A percentile compares a stretch with the other conserved stretches of the same genome.
Conservation (phyloP, 2,888 invertebrate species). For the Drosophila mettleri region DNA sequence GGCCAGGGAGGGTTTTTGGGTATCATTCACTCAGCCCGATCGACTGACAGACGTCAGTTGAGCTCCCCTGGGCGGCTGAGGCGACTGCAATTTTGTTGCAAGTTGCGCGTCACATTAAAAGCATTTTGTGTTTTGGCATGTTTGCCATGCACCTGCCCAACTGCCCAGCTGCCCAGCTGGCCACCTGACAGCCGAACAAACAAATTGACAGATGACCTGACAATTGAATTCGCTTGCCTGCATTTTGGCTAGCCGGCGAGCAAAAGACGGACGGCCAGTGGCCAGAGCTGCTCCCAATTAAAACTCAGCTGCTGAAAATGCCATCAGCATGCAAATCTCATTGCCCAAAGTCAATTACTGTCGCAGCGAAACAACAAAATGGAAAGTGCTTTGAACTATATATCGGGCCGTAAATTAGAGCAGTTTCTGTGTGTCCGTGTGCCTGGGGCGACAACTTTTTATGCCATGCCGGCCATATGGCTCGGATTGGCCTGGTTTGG, state of each 20-base stretch:
- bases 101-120: constrained; percentile 76
- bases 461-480: constrained; percentile 12
- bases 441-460: constrained; percentile 27
- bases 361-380: constrained; percentile 30
- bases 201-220: constrained; percentile 80
- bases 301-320: constrained; percentile 69
- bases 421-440: constrained; percentile 9
- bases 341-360: constrained; percentile 64
- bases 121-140: constrained; percentile 70
- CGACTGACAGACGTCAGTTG: constrained; percentile 32
- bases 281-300: constrained; percentile 53
- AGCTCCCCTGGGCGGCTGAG: constrained; percentile 26
- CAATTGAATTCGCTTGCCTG: constrained; percentile 73
- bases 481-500: too few relatives aligned
- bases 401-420: constrained; percentile 23
- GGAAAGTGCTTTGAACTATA: constrained; percentile 25
- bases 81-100: constrained; percentile 71
- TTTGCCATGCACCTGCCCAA: constrained; percentile 57
- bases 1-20: too few relatives aligned
- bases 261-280: constrained; percentile 27
- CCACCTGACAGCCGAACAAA: constrained; percentile 70
- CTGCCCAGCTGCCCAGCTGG: constrained; percentile 67
- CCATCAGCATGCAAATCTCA: constrained; percentile 70
- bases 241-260: constrained; percentile 34
- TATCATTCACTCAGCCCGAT: constrained; percentile 31